Conservation (phyloP, 2,888 invertebrate genomes). For the Limulus polyphemus region DNA sequence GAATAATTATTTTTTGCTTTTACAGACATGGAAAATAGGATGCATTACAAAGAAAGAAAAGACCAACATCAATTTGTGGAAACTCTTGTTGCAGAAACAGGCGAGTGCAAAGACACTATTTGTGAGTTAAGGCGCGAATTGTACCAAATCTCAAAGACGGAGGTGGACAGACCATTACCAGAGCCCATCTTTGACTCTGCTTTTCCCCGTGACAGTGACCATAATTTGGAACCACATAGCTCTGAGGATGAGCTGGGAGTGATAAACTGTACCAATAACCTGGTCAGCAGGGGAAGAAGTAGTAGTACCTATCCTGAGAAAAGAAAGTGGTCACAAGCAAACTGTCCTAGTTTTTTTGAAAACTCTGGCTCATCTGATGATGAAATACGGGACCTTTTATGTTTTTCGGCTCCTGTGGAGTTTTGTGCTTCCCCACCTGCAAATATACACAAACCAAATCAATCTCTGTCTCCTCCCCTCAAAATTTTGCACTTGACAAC, state of each 20-base stretch:
- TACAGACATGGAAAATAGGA: background rate
- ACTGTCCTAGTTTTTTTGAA: constrained; percentile 35
- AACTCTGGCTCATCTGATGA: constrained; percentile 45
- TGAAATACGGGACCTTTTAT: constrained; percentile 52
- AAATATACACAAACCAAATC: constrained; percentile 66
- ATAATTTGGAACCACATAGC: constrained; percentile 69
- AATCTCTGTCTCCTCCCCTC: constrained; percentile 23
- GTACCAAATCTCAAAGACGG: background rate
- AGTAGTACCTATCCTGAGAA: constrained; percentile 47
- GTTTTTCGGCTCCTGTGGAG: constrained; percentile 61
- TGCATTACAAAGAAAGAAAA: background rate
- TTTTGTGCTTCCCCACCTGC: constrained; percentile 82
- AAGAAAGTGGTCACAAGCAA: constrained; percentile 58
- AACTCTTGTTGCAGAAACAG: background rate
- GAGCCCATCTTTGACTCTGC: constrained; percentile 34
- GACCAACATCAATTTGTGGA: background rate
- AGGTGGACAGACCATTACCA: constrained; percentile 5
- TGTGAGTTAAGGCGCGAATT: background rate
- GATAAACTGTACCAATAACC: constrained; percentile 41
- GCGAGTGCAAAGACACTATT: constrained; percentile 5
- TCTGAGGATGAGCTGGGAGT: constrained; percentile 86
- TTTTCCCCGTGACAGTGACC: constrained; percentile 43
- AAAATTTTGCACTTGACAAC: constrained; percentile 25
- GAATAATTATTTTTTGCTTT: background rate
- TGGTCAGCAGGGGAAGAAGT: constrained; percentile 29